Percentiles rank a stretch among this genome's conserved stretches.
Conservation (phyloP, 1,140 invertebrate species). For the Latrodectus geometricus region DNA sequence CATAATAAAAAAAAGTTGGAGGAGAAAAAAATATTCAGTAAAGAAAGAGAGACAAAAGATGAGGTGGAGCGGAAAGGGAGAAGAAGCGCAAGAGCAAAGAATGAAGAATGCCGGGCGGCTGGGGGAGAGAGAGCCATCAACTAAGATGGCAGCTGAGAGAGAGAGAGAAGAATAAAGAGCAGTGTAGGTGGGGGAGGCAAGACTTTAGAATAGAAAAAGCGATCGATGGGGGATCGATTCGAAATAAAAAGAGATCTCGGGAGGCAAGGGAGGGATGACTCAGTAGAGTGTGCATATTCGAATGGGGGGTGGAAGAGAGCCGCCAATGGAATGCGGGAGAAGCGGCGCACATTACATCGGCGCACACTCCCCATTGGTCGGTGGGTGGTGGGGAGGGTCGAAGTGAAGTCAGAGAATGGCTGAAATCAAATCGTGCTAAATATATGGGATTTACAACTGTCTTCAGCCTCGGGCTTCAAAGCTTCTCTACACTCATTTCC, state of each 20-base stretch:
- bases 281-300: slow-evolving; percentile 36
- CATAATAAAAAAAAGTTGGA: slow-evolving; percentile 1
- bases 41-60: slow-evolving; percentile 47
- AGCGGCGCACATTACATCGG: slow-evolving; percentile 27
- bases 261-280: slow-evolving; percentile 36
- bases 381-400: slow-evolving; percentile 34
- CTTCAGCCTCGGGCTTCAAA: slow-evolving; percentile 45
- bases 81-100: slow-evolving; percentile 57
- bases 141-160: slow-evolving; percentile 51
- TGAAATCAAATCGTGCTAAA: slow-evolving; percentile 61
- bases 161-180: background rate
- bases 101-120: slow-evolving; percentile 35
- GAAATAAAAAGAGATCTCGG: slow-evolving; percentile 45
- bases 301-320: slow-evolving; percentile 24
- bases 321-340: slow-evolving; percentile 48
- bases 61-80: slow-evolving; percentile 30
- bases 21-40: slow-evolving; percentile 11
- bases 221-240: slow-evolving; percentile 48
- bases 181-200: background rate
- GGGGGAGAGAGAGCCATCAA: slow-evolving; percentile 57
- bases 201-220: slow-evolving; percentile 62
- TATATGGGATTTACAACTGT: slow-evolving; percentile 58
- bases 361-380: slow-evolving; percentile 36
- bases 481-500: slow-evolving; percentile 56
- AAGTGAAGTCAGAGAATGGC: slow-evolving; percentile 40